These are phyloP conservation scores for Lumbricus terrestris DNA, from an alignment of 2,888 invertebrate genomes.

Conservation along the genomic window DNA sequence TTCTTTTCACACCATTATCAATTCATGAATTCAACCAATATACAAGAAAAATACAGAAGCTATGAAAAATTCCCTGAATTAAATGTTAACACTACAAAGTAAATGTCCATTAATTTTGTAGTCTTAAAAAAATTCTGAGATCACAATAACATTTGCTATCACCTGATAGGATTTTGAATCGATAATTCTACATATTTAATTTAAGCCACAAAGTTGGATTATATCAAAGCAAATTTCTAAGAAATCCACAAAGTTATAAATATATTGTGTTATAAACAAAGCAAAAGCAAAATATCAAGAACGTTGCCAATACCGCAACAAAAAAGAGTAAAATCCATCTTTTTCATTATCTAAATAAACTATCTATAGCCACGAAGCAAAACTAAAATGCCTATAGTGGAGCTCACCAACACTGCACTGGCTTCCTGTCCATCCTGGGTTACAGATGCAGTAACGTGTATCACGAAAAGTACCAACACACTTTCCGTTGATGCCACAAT, in stretches of 20 bases:
- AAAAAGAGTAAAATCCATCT: background rate
- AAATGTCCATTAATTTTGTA: too few species aligned
- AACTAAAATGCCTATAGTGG: too few species aligned
- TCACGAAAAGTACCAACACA: slow-evolving; percentile 77
- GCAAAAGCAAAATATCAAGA: background rate
- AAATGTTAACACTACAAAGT: background rate
- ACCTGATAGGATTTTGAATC: background rate
- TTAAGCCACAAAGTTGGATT: background rate
- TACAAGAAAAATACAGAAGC: background rate
- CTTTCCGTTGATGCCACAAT: slow-evolving; percentile 67
- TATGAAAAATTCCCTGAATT: background rate
- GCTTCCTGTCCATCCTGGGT: slow-evolving; percentile 87
- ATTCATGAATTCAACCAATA: background rate
- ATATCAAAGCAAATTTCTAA: background rate
- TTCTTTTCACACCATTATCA: background rate
- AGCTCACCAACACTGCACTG: slow-evolving; percentile 57
- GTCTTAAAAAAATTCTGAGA: too few species aligned
- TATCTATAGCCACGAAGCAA: background rate
- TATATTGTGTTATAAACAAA: too few species aligned
- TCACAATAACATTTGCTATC: background rate
- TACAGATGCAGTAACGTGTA: slow-evolving; percentile 77
- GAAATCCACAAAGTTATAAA: background rate
- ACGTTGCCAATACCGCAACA: background rate
- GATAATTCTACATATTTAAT: too few species aligned
- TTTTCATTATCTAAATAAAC: background rate